phyloP scores from a whole-genome alignment of 2,888 invertebrate species.

The Camptogramma bilineatum region DNA sequence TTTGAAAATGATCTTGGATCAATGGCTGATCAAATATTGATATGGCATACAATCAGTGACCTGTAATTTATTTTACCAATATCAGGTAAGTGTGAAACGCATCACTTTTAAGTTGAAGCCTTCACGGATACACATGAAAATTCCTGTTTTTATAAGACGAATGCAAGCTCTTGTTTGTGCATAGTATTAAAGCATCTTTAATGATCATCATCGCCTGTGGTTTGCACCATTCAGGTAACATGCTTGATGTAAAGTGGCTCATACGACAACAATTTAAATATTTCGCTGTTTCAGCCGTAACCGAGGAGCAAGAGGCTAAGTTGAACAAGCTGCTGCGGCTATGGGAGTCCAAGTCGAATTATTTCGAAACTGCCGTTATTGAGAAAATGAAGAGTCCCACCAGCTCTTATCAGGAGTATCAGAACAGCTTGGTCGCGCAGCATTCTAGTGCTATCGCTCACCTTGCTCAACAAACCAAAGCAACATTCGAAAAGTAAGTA shows the following conservation, averaged over 20 bases:
- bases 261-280: slow-evolving; percentile 73
- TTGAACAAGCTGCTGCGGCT: slow-evolving; percentile 96
- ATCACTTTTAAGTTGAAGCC: not conserved
- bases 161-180: slow-evolving; percentile 61
- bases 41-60: not conserved
- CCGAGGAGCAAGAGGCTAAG: slow-evolving; percentile 95
- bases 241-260: slow-evolving; percentile 70
- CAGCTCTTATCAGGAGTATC: slow-evolving; percentile 95
- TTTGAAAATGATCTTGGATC: not conserved
- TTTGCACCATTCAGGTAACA: slow-evolving; percentile 79
- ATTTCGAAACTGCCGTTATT: slow-evolving; percentile 92
- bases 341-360: slow-evolving; percentile 98
- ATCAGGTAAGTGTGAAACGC: not conserved
- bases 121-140: slow-evolving; percentile 5
- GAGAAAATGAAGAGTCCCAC: slow-evolving; percentile 95
- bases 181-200: slow-evolving; percentile 75
- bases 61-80: not conserved
- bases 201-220: slow-evolving; percentile 71
- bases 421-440: slow-evolving; percentile 92
- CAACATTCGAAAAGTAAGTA: slow-evolving; percentile 91
- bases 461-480: slow-evolving; percentile 91
- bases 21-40: not conserved
- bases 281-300: slow-evolving; percentile 88
- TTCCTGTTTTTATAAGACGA: slow-evolving; percentile 21
- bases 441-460: slow-evolving; percentile 92